Percentiles rank a stretch among this genome's conserved stretches.
These are phyloP conservation scores for Malurus elegans DNA, from an alignment of 2,113 vertebrate genomes.

Conservation along the genomic window DNA sequence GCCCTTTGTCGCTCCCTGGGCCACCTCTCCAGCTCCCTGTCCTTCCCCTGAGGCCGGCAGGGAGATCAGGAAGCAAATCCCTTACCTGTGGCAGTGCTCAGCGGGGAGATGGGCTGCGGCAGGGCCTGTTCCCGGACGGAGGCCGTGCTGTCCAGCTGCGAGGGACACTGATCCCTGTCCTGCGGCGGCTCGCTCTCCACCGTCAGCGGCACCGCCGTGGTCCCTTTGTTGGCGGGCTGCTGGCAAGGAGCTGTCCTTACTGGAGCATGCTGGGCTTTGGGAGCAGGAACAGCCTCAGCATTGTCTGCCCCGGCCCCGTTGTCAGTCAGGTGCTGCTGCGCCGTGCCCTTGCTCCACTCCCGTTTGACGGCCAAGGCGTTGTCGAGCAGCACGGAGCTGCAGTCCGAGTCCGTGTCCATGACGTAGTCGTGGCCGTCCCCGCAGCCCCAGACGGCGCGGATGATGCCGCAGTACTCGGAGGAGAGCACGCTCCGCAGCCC, in stretches of 20 bases:
- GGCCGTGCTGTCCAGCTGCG: background rate
- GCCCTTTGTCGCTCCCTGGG: accelerated
- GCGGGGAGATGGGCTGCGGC: background rate
- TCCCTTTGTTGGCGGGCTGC: slow-evolving; percentile 9
- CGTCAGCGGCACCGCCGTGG: background rate
- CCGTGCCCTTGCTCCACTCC: slow-evolving; percentile 44
- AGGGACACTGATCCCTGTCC: background rate
- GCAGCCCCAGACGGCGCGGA: slow-evolving; percentile 87
- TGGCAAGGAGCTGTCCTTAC: slow-evolving; percentile 28
- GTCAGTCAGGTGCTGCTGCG: slow-evolving; percentile 7
- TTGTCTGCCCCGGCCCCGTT: background rate
- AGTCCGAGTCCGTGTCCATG: slow-evolving; percentile 80
- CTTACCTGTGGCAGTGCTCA: slow-evolving; percentile 66
- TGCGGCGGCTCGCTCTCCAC: background rate
- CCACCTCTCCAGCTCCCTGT: background rate
- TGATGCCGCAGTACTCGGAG: slow-evolving; percentile 82
- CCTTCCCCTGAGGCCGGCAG: background rate
- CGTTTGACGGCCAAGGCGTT: slow-evolving; percentile 18
- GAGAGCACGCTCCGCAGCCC: slow-evolving; percentile 83
- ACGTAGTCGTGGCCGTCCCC: slow-evolving; percentile 83
- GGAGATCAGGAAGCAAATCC: background rate
- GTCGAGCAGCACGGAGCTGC: slow-evolving; percentile 51
- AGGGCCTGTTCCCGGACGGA: background rate
- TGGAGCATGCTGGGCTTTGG: background rate
- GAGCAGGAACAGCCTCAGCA: background rate